phyloP scores from a whole-genome alignment of 2,797 vertebrate species.

The Syndactyla subalaris region DNA sequence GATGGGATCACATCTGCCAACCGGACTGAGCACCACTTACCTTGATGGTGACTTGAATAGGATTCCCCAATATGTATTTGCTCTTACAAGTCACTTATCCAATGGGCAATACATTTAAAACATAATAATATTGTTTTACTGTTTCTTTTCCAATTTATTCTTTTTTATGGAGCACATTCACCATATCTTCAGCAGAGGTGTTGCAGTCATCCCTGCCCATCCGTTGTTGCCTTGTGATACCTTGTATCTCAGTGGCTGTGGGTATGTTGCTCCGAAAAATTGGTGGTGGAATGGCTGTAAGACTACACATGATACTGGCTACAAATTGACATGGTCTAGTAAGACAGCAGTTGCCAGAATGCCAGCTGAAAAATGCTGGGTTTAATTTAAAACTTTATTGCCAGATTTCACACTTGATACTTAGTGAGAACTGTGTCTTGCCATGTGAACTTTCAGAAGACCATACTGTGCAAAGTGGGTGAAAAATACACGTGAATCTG shows the following conservation, averaged over 20 bases:
- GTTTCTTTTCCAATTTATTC: not conserved
- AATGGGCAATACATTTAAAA: not conserved
- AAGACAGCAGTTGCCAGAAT: constrained; percentile 1
- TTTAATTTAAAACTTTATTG: constrained; percentile 50
- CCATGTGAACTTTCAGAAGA: constrained; percentile 35
- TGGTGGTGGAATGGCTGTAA: not conserved
- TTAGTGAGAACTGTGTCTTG: constrained; percentile 42
- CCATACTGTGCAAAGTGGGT: constrained; percentile 22
- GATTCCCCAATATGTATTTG: not conserved
- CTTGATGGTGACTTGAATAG: not conserved
- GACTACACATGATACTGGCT: not conserved
- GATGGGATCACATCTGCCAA: not conserved
- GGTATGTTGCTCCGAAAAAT: not conserved
- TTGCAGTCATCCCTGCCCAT: not conserved
- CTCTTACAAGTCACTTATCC: not conserved
- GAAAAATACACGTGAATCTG: constrained; percentile 43
- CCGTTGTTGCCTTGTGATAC: not conserved
- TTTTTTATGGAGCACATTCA: fast-evolving
- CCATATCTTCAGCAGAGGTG: not conserved
- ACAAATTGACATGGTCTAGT: not conserved
- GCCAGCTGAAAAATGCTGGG: constrained; percentile 9
- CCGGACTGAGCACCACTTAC: not conserved
- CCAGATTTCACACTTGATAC: constrained; percentile 55
- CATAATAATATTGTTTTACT: not conserved
- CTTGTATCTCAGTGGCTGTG: not conserved